Conservation (phyloP, 2,113 vertebrate species). For the Atrichornis clamosus region DNA sequence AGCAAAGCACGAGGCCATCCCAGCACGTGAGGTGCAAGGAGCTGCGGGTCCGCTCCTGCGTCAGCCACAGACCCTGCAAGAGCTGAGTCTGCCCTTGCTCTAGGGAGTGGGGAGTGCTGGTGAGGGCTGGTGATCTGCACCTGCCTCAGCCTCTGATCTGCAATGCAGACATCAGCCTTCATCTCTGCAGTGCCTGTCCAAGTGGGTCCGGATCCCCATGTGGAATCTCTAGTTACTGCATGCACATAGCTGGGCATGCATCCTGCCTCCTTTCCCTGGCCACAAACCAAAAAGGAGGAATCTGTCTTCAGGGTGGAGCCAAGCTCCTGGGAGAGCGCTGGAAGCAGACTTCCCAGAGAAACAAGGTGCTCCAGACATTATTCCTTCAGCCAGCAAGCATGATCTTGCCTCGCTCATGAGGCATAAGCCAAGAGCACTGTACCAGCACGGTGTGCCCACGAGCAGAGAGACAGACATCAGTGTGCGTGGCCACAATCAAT, state of each 20-base stretch:
- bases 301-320: neutral
- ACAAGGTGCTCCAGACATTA: neutral
- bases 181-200: neutral
- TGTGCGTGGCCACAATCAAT: neutral
- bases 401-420: neutral
- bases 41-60: neutral
- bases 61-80: neutral
- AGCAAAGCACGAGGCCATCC: fast-evolving
- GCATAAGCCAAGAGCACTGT: fast-evolving
- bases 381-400: slow-evolving; percentile 5
- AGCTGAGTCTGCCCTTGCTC: neutral
- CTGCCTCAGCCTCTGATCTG: neutral
- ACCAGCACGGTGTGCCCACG: fast-evolving
- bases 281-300: neutral
- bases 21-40: neutral
- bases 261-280: neutral
- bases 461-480: neutral
- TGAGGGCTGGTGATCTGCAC: neutral
- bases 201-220: fast-evolving
- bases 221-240: neutral
- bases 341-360: slow-evolving; percentile 31
- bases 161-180: fast-evolving
- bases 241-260: fast-evolving
- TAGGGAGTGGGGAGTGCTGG: neutral
- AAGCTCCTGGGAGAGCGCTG: neutral